Conservation (phyloP, 2,888 invertebrate genomes). For the Epinotia demarniana region DNA sequence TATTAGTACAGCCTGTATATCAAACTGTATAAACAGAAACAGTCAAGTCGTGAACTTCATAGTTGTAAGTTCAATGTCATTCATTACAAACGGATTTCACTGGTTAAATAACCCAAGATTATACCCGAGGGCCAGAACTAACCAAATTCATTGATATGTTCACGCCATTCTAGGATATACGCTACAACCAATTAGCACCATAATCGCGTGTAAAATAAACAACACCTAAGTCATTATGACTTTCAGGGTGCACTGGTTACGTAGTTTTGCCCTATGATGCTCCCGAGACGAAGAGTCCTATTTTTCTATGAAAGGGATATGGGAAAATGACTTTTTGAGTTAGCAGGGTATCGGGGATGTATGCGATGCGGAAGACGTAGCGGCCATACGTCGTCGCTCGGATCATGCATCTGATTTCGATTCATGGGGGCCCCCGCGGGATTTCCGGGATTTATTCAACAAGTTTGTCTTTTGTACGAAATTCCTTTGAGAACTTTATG, state of each 20-base stretch:
- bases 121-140: too few species aligned
- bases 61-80: background rate
- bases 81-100: background rate
- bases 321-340: background rate
- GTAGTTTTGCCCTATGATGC: background rate
- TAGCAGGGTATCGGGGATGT: background rate
- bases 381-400: slow-evolving; percentile 18
- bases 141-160: background rate
- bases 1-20: background rate
- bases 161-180: background rate
- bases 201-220: background rate
- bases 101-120: too few species aligned
- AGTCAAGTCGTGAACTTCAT: background rate
- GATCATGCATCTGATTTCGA: slow-evolving; percentile 35
- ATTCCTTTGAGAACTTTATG: slow-evolving; percentile 17
- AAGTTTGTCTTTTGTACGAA: slow-evolving; percentile 29
- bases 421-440: slow-evolving; percentile 14
- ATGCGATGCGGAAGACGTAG: background rate
- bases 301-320: background rate
- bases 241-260: background rate
- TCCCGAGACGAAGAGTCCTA: background rate
- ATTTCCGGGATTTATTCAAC: slow-evolving; percentile 32
- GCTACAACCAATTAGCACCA: background rate
- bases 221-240: background rate
- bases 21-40: background rate